Evolutionary conservation across 2,888 invertebrate genomes (phyloP), one percentile per base, ranked within the genome.

Genomic region (Mesochorus sp.): DNA sequence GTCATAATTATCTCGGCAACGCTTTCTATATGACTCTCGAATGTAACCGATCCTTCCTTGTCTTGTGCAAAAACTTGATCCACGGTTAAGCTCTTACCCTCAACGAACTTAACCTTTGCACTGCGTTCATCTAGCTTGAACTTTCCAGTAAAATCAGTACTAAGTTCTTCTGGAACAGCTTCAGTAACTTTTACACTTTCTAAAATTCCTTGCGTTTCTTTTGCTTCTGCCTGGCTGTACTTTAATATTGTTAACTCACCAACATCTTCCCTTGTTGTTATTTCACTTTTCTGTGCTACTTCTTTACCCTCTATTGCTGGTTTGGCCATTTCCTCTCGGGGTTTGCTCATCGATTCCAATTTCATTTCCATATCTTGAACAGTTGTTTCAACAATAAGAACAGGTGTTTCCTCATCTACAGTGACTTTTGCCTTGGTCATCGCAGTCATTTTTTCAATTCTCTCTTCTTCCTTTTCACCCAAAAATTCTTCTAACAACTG

Each of bases 391-490:
- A 84, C 85, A 10, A 87, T 57, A 0, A 86, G 84, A 12, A 85
- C 79, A 8, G 87, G 85, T 64, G 82, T 87, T 19, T 88, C 89
- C 82, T 92, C 91, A 67, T 91, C 90, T 26, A 92, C 81, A n/a
- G 85, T 84, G 12, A 91, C 81, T 6, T 85, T 87, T 0, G 93
- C 92, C 59, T 82, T 89, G 74, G 89, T 91, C 47, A 82, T 87
- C 21, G 87, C 77, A 14, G 85, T 81, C 6, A 86, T 67, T 24
- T 83, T 82, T 34, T 90, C 86, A 14, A 87, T 81, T 24, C 91
- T 88, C 8, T 89, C 88, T 39, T 84, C 85, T 88, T 93, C 93
- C 66, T 88, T 88, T 83, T 93, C 93, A n/a, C 91, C 92, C 24
- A 92, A 80, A 42, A 91, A 85, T 77, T 90, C 89, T 84, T 93